These are phyloP conservation scores for Myiagra hebetior DNA, from an alignment of 2,113 vertebrate genomes.

Conservation along the genomic window DNA sequence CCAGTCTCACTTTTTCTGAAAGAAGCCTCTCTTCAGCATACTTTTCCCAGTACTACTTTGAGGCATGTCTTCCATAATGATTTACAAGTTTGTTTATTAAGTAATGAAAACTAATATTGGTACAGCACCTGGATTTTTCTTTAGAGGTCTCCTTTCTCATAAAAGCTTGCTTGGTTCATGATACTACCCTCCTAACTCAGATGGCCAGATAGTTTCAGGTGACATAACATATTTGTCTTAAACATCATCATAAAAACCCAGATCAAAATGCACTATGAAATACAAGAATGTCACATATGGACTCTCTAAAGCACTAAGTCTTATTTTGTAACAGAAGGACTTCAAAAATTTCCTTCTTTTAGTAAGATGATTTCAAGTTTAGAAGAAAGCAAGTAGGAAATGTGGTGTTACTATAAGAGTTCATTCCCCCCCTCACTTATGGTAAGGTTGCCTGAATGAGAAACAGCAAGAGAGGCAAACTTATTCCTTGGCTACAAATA, in stretches of 20 bases:
- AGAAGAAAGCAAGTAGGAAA: not conserved
- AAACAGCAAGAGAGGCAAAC: not conserved
- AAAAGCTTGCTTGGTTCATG: not conserved
- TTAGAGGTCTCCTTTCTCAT: not conserved
- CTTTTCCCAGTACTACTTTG: not conserved
- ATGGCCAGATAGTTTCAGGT: not conserved
- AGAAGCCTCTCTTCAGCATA: not conserved
- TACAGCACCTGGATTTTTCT: not conserved
- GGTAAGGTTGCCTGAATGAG: not conserved
- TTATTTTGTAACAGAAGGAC: not conserved
- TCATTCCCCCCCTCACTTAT: not conserved
- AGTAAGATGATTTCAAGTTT: not conserved
- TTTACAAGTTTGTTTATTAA: not conserved
- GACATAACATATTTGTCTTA: not conserved
- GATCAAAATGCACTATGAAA: not conserved
- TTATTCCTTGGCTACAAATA: not conserved
- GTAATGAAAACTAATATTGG: not conserved
- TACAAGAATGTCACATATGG: not conserved
- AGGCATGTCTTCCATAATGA: not conserved
- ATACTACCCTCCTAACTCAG: not conserved
- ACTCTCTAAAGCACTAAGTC: not conserved
- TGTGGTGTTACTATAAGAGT: not conserved
- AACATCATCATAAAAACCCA: not conserved
- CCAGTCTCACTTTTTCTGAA: not conserved
- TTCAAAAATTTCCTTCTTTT: not conserved